These are phyloP conservation scores for Junco hyemalis DNA, from an alignment of 2,113 vertebrate genomes.

Conservation along the genomic window DNA sequence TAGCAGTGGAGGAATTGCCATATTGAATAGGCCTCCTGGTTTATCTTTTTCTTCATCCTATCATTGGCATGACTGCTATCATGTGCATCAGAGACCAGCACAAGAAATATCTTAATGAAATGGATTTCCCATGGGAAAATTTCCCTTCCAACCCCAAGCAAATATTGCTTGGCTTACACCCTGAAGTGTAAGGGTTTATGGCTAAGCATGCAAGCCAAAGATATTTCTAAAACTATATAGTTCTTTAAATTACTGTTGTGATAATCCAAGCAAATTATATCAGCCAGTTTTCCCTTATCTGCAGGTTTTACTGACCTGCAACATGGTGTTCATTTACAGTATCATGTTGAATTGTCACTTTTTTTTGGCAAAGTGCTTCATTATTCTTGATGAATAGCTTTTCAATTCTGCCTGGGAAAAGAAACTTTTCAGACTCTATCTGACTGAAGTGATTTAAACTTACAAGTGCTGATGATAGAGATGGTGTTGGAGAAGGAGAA, in stretches of 20 bases:
- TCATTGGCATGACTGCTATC: background rate
- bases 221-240: background rate
- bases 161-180: background rate
- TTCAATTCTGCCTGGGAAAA: background rate
- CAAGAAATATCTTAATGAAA: background rate
- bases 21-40: background rate
- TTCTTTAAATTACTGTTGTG: background rate
- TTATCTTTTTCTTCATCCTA: background rate
- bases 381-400: background rate
- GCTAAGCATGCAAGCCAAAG: background rate
- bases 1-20: background rate
- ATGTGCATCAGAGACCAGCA: background rate
- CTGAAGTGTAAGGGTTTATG: background rate
- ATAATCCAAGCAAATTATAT: background rate
- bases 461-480: constrained; percentile 64
- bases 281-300: background rate
- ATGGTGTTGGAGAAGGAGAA: constrained; percentile 41
- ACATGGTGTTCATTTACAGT: background rate
- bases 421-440: background rate
- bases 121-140: background rate
- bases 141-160: background rate
- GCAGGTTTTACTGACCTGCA: background rate
- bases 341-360: background rate
- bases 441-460: constrained; percentile 50
- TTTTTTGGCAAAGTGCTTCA: background rate